Evolutionary conservation across 2,113 vertebrate genomes (phyloP), one percentile per base, ranked within the genome.

Genomic region (Conger conger): DNA sequence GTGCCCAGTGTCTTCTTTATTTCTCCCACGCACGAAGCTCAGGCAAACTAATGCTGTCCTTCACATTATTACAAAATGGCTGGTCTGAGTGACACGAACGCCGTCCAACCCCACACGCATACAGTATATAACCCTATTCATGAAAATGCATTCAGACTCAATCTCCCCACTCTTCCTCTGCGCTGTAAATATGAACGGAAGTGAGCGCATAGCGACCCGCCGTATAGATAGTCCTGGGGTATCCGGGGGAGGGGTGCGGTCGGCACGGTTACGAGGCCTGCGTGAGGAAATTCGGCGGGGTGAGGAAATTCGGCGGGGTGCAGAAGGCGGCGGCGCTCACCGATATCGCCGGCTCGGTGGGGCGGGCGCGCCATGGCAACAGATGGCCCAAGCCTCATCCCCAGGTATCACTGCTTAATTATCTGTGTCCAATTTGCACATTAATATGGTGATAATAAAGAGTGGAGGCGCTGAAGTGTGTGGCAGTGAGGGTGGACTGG

Each of bases 351-450:
- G 9, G 63, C n/a, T 15, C 57, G 1, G 17, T 5, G n/a, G 9
- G 8, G 6, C 3, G 27, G 9, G n/a, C 27, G 27, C 85, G 86
- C 81, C 87, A 87, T 85, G 91, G 91, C 90, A 93, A 91, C 93
- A 94, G 92, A 94, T 94, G 93, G 92, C 80, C 42, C 82, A 85
- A 79, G 90, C 90, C 89, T 82, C 88, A 87, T 92, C 91, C 91
- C 89, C 89, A 89, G 92, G 91, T 93, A 92, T 91, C 92, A 91
- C 92, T 92, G 92, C 91, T 94, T 91, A 93, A 94, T 94, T 93
- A 94, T 92, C 89, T 92, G 91, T 92, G 88, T 93, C 93, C 91
- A 94, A 93, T 95, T 94, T 92, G 90, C 91, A 93, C 92, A 87
- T 93, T 93, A 89, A 89, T 88, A 91, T 89, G 88, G 89, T 86